Evolutionary conservation across 1,140 invertebrate species (phyloP).

Genomic region (Drosophila lacteicornis): DNA sequence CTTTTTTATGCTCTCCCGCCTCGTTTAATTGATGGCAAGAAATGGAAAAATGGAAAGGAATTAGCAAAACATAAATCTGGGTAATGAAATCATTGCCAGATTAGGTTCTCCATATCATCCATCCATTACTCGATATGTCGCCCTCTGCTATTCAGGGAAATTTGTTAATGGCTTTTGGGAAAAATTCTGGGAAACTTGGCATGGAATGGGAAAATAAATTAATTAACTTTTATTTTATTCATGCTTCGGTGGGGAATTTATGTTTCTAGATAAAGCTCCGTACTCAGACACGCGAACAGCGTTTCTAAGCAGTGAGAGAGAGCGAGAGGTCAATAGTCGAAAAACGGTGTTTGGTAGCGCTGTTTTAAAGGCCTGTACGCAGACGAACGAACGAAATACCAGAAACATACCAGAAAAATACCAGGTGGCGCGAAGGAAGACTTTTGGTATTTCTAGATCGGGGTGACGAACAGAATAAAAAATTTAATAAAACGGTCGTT

Average conservation of each 20-base stretch:
- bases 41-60: neutral
- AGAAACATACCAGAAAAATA: no score
- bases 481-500: no score
- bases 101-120: slow-evolving; percentile 26
- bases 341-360: no score
- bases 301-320: no score
- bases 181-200: neutral
- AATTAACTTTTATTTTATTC: slow-evolving; percentile 10
- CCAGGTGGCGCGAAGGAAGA: no score
- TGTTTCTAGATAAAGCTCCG: no score
- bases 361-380: no score
- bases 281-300: no score
- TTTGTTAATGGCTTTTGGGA: slow-evolving; percentile 3
- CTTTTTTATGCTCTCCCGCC: slow-evolving; percentile 20
- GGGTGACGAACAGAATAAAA: no score
- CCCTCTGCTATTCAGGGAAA: neutral
- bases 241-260: neutral
- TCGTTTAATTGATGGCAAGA: slow-evolving; percentile 27
- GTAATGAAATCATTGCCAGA: slow-evolving; percentile 41
- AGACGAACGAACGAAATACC: no score
- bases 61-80: slow-evolving; percentile 23
- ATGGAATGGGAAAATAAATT: neutral
- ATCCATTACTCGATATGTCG: slow-evolving; percentile 12
- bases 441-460: no score
- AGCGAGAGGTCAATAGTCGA: no score